Percentiles rank a stretch among this genome's conserved stretches.
phyloP scores from a whole-genome alignment of 2,797 vertebrate species.

The Anniella stebbinsi region DNA sequence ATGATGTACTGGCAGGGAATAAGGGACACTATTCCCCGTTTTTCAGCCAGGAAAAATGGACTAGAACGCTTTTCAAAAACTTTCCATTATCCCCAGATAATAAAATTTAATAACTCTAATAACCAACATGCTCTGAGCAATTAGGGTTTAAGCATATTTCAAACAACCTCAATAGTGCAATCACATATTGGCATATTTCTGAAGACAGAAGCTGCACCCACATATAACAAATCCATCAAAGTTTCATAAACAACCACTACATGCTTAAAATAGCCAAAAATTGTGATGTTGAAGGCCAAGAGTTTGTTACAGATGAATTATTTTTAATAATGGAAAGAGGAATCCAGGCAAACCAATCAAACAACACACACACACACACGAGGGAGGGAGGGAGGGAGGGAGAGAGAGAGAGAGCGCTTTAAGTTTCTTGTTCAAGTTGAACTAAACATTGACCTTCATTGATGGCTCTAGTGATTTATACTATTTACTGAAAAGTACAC shows the following conservation, averaged over 20 bases:
- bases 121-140: slow-evolving; percentile 3
- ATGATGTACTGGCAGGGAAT: too few relatives aligned
- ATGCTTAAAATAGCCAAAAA: background rate
- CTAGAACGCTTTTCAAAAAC: background rate
- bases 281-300: background rate
- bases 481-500: background rate
- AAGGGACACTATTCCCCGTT: background rate
- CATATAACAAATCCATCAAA: background rate
- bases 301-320: background rate
- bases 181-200: background rate
- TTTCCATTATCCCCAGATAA: background rate
- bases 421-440: slow-evolving; percentile 10
- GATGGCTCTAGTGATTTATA: background rate
- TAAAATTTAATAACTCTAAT: slow-evolving; percentile 7
- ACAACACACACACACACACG: background rate
- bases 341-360: background rate
- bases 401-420: too few relatives aligned
- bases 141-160: background rate
- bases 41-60: background rate
- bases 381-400: too few relatives aligned
- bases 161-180: accelerated
- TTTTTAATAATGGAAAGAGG: background rate
- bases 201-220: background rate
- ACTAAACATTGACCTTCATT: background rate
- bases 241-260: background rate